Percentiles rank a stretch among this genome's conserved stretches.
Conservation (phyloP, 2,888 invertebrate genomes). For the Dexiosoma caninum region DNA sequence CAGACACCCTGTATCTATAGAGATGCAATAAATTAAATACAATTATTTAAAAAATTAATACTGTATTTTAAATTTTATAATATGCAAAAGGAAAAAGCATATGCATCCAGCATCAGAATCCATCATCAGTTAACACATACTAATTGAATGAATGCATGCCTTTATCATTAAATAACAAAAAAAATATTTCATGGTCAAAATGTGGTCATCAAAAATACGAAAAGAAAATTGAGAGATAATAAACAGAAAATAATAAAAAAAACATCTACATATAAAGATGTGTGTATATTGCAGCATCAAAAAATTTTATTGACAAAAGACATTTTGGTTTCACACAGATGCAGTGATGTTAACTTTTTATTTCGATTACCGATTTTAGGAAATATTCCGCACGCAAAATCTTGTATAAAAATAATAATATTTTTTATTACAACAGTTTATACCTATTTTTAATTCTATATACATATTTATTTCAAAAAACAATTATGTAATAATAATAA, state of each 20-base stretch:
- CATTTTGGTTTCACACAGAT: neutral
- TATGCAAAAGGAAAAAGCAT: too few species aligned
- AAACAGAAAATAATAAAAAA: neutral
- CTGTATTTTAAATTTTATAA: too few species aligned
- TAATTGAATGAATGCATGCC: conserved; percentile 52
- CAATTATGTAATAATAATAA: too few species aligned
- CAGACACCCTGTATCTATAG: too few species aligned
- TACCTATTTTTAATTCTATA: too few species aligned
- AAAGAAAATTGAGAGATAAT: conserved; percentile 12
- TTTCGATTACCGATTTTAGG: neutral
- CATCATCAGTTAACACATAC: conserved; percentile 30
- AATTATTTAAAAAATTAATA: too few species aligned
- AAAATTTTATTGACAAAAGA: conserved; percentile 54
- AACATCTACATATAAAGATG: neutral
- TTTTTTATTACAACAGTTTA: too few species aligned
- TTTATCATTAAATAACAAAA: conserved; percentile 46
- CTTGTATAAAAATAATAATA: too few species aligned
- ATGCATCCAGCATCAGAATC: too few species aligned
- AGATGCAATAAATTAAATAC: too few species aligned
- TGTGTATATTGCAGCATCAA: conserved; percentile 59
- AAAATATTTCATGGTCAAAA: conserved; percentile 61
- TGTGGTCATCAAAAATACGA: conserved; percentile 53
- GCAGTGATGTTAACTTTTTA: neutral
- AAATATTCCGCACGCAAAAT: neutral
- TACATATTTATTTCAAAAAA: too few species aligned